Base-by-base conservation (phyloP, 1,140 invertebrate species). In the Lasioglossum albipes region DNA sequence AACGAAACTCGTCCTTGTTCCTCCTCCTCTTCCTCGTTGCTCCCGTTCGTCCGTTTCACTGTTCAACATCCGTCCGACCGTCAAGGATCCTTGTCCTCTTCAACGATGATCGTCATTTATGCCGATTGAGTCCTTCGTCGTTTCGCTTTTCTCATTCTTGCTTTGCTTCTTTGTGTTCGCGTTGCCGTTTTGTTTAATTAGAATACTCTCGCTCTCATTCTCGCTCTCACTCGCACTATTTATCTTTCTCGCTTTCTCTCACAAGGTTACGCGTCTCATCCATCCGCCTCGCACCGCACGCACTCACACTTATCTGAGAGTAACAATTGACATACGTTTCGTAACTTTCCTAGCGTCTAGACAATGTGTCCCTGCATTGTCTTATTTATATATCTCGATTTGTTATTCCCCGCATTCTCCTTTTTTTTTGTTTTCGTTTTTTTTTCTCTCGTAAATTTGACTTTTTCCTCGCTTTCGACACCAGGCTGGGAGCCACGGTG, bases 261-360 rank as follows among this genome's bases (percentile, higher is more conserved):
- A 3, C 52, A 49, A 10, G 9, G 4, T 64, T 45, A n/a, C 67
- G 42, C 78, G 66, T 68, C 45, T 68, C 73, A 65, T 31, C 66
- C 73, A 75, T 66, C 65, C 84, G 69, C 66, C 75, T 71, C 80
- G 79, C 87, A 82, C 68, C 70, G 71, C 74, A 87, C 72, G 62
- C 85, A 88, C 75, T 84, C 87, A 87, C 73, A 89, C 85, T 89
- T 89, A 91, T 89, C 86, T 89, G 87, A 91, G 87, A 87, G 84
- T 89, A 90, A 88, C 88, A 91, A 92, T 92, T 92, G 91, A 92
- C 90, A 92, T 91, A 83, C 89, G 90, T 92, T 91, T 92, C 89
- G 76, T 91, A 91, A 92, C 90, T 91, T 91, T 92, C 89, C 90
- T 91, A 91, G 84, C 84, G 84, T 82, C 75, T 89, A 80, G 86